Evolutionary conservation across 2,888 invertebrate genomes (phyloP).

Genomic region (Tyria jacobaeae): DNA sequence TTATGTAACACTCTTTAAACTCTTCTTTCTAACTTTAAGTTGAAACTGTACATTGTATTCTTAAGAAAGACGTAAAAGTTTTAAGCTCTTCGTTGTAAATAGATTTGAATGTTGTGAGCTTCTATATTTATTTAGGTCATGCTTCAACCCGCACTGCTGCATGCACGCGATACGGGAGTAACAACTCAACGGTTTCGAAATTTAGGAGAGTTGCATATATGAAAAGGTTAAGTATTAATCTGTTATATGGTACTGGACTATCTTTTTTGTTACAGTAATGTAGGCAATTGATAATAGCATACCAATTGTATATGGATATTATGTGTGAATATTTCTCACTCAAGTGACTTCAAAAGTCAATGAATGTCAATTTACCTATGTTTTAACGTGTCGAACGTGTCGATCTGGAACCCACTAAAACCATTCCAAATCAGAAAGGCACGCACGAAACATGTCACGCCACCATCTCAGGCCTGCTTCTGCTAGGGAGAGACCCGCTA

Average conservation of each 20-base stretch:
- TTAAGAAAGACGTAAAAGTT: background rate
- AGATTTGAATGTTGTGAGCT: background rate
- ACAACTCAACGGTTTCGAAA: background rate
- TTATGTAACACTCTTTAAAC: background rate
- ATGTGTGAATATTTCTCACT: too few relatives aligned
- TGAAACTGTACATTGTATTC: background rate
- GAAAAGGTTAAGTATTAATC: background rate
- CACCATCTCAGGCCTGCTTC: too few relatives aligned
- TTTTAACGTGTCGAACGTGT: too few relatives aligned
- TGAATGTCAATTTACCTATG: too few relatives aligned
- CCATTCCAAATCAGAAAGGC: too few relatives aligned
- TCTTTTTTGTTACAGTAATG: background rate
- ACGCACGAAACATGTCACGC: too few relatives aligned
- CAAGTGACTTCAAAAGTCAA: too few relatives aligned
- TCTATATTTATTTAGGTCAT: constrained; percentile 4
- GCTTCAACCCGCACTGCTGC: background rate
- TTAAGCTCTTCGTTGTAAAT: background rate
- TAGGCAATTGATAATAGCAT: too few relatives aligned
- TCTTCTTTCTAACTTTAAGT: background rate
- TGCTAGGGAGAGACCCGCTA: too few relatives aligned
- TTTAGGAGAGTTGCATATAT: background rate
- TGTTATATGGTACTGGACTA: background rate
- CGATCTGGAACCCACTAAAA: too few relatives aligned
- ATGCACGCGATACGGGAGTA: background rate
- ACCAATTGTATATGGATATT: too few relatives aligned